These are phyloP conservation scores for Poecilobothrus nobilitatus DNA, from an alignment of 2,888 invertebrate genomes.

Conservation along the genomic window DNA sequence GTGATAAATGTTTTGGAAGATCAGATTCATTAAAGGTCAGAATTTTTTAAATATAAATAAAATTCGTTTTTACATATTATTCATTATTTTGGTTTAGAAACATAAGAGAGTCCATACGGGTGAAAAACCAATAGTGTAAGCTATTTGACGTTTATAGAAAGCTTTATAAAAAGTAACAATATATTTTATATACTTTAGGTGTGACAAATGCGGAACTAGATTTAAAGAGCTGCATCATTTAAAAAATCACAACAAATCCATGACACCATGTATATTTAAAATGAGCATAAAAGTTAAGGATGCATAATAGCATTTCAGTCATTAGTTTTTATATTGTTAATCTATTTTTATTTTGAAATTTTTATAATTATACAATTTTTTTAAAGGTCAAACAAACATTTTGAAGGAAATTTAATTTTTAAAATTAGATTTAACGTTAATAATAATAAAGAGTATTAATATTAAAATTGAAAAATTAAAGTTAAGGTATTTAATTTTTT, in stretches of 20 bases:
- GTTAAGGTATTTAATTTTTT: too few relatives aligned
- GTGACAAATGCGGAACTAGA: conserved; percentile 2
- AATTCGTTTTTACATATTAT: not conserved
- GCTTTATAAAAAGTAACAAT: not conserved
- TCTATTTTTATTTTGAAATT: too few relatives aligned
- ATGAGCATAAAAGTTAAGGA: conserved; percentile 7
- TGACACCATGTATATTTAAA: not conserved
- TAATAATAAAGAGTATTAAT: too few relatives aligned
- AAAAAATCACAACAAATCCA: conserved; percentile 4
- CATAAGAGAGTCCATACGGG: not conserved
- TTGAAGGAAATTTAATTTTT: too few relatives aligned
- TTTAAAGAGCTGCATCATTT: conserved; percentile 1
- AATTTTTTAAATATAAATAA: not conserved
- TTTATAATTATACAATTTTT: too few relatives aligned
- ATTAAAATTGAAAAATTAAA: too few relatives aligned
- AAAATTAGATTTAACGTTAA: too few relatives aligned
- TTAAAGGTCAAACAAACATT: too few relatives aligned
- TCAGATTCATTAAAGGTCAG: not conserved
- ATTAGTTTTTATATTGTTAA: too few relatives aligned
- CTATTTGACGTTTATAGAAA: not conserved
- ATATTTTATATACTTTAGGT: not conserved
- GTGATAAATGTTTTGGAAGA: not conserved
- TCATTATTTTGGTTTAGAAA: not conserved
- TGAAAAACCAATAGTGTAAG: conserved; percentile 1
- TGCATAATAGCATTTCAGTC: not conserved